Conservation (phyloP, 2,888 invertebrate genomes). For the Hyalella azteca region DNA sequence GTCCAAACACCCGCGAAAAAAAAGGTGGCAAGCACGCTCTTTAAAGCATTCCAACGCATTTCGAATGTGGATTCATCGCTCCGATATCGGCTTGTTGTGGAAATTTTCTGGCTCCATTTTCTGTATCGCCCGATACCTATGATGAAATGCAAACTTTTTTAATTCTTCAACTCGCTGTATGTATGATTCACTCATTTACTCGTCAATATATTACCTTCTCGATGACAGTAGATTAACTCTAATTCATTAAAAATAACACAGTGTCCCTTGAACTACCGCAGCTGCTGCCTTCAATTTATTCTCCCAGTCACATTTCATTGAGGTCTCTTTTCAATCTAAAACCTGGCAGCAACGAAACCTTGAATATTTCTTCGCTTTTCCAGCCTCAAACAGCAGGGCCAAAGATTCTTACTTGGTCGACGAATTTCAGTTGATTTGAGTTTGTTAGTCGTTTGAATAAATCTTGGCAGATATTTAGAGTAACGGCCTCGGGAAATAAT, state of each 20-base stretch:
- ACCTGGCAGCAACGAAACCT: background rate
- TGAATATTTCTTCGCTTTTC: background rate
- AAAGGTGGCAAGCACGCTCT: background rate
- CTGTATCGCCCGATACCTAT: no score
- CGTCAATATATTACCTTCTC: no score
- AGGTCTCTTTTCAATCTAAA: conserved; percentile 1
- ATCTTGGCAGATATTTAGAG: conserved; percentile 26
- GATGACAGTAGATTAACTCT: no score
- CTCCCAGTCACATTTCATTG: background rate
- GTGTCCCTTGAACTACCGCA: no score
- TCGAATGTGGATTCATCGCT: background rate
- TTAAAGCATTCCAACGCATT: background rate
- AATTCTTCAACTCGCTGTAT: no score
- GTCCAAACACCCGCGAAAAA: background rate
- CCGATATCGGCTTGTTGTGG: background rate
- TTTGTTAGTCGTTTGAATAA: conserved; percentile 28
- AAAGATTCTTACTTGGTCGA: conserved; percentile 14
- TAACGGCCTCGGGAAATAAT: background rate
- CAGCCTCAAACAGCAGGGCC: conserved; percentile 6
- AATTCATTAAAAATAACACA: no score
- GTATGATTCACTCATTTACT: no score
- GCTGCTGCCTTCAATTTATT: no score
- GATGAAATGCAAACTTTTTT: no score
- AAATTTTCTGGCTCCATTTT: no score
- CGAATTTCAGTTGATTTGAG: conserved; percentile 28